phyloP scores from a whole-genome alignment of 2,113 vertebrate genomes.

The Oryzias celebensis region DNA sequence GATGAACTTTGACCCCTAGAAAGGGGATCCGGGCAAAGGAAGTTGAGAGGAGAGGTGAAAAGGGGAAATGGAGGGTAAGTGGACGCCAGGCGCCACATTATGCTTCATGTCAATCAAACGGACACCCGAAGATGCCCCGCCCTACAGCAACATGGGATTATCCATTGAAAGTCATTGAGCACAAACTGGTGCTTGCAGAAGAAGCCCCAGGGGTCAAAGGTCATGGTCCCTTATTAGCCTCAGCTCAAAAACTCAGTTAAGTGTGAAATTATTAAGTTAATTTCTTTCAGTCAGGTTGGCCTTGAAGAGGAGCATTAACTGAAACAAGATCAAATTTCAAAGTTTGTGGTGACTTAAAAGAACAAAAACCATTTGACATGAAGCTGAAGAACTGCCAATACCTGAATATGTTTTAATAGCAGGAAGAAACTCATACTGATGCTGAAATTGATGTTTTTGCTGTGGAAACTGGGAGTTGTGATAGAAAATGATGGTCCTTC shows the following conservation, averaged over 20 bases:
- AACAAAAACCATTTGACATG: too few species aligned
- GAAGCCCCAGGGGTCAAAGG: constrained; percentile 5
- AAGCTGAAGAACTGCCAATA: too few species aligned
- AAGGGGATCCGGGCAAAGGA: constrained; percentile 68
- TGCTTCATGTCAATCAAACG: constrained; percentile 57
- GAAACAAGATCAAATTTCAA: too few species aligned
- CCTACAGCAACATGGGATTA: background rate
- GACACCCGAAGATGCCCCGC: constrained; percentile 34
- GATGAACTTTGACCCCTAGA: constrained; percentile 60
- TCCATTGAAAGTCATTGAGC: constrained; percentile 38
- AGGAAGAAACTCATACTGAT: too few species aligned
- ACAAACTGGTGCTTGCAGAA: background rate
- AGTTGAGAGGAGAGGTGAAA: constrained; percentile 67
- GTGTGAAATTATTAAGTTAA: too few species aligned
- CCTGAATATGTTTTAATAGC: too few species aligned
- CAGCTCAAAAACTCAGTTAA: background rate
- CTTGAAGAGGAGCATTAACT: too few species aligned
- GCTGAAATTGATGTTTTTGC: too few species aligned
- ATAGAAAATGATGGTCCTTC: too few species aligned
- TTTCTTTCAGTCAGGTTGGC: too few species aligned
- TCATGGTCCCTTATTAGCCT: background rate
- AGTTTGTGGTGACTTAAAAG: too few species aligned
- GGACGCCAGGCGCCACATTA: constrained; percentile 70
- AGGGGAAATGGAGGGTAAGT: constrained; percentile 58
- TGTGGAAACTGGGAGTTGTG: too few species aligned